Percentiles rank a stretch among this genome's conserved stretches.
phyloP scores from a whole-genome alignment of 2,797 vertebrate species.

The Scarus forsteni region DNA sequence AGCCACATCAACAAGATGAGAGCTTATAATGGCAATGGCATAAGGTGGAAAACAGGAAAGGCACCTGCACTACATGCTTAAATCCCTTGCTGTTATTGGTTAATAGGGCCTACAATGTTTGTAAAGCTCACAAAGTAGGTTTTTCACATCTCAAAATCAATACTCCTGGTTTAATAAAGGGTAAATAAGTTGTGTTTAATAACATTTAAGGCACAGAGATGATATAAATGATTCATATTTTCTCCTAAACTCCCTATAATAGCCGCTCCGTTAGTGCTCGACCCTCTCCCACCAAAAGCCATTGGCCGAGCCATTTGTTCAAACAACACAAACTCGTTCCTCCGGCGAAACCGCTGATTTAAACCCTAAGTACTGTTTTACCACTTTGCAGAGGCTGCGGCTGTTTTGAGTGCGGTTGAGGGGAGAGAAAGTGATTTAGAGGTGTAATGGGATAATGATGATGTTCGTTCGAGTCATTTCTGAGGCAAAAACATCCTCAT shows the following conservation, averaged over 20 bases:
- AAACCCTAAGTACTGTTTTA: slow-evolving; percentile 53
- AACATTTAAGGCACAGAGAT: no score
- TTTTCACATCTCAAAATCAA: no score
- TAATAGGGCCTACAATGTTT: no score
- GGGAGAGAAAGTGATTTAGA: slow-evolving; percentile 72
- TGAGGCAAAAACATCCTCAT: slow-evolving; percentile 64
- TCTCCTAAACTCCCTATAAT: neutral
- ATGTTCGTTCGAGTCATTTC: slow-evolving; percentile 69
- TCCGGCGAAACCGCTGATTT: slow-evolving; percentile 61
- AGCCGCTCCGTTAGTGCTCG: neutral
- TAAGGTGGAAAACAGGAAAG: no score
- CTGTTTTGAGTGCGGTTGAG: slow-evolving; percentile 65
- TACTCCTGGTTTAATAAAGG: no score
- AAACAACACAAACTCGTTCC: slow-evolving; percentile 56
- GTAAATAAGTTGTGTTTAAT: no score
- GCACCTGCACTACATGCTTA: no score
- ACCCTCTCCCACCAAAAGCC: slow-evolving; percentile 27
- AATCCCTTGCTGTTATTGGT: no score
- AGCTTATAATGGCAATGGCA: no score
- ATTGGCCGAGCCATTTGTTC: slow-evolving; percentile 48
- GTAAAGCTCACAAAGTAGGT: no score
- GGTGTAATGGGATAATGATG: slow-evolving; percentile 71
- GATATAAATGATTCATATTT: neutral
- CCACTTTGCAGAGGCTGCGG: slow-evolving; percentile 66
- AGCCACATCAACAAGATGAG: no score